Evolutionary conservation across 2,888 invertebrate species (phyloP).

Genomic region (Lymantria monacha): DNA sequence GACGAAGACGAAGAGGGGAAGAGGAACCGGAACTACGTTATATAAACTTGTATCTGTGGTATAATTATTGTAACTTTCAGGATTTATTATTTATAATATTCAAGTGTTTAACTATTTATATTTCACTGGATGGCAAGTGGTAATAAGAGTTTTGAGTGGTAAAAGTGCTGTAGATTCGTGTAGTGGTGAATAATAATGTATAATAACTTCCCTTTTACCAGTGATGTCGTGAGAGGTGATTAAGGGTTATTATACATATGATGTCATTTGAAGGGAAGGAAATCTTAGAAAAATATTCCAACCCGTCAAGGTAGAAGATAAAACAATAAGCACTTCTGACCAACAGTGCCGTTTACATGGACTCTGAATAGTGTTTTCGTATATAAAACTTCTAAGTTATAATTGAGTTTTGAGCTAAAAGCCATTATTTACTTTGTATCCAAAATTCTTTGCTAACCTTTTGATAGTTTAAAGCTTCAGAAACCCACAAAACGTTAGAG

Average conservation of each 20-base stretch:
- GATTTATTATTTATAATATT: neutral
- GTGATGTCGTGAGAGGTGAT: neutral
- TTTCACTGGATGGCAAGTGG: neutral
- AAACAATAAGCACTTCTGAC: too few species aligned
- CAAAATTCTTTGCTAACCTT: too few species aligned
- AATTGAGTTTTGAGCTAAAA: too few species aligned
- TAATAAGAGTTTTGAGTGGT: neutral
- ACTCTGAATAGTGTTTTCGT: too few species aligned
- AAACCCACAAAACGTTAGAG: too few species aligned
- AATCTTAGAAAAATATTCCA: too few species aligned
- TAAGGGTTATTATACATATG: neutral
- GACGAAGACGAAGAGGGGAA: constrained; percentile 36
- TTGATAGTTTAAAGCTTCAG: too few species aligned
- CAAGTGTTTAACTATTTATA: neutral
- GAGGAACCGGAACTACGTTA: constrained; percentile 39
- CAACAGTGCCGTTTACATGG: too few species aligned
- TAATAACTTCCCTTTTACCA: neutral
- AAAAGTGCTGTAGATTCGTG: constrained; percentile 21
- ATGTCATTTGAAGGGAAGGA: too few species aligned
- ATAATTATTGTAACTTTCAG: neutral
- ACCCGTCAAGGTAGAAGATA: too few species aligned
- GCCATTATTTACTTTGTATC: too few species aligned
- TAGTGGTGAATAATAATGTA: neutral
- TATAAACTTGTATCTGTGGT: constrained; percentile 2
- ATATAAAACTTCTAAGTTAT: too few species aligned